phyloP scores from a whole-genome alignment of 2,888 invertebrate genomes.

The Metalampra italica region DNA sequence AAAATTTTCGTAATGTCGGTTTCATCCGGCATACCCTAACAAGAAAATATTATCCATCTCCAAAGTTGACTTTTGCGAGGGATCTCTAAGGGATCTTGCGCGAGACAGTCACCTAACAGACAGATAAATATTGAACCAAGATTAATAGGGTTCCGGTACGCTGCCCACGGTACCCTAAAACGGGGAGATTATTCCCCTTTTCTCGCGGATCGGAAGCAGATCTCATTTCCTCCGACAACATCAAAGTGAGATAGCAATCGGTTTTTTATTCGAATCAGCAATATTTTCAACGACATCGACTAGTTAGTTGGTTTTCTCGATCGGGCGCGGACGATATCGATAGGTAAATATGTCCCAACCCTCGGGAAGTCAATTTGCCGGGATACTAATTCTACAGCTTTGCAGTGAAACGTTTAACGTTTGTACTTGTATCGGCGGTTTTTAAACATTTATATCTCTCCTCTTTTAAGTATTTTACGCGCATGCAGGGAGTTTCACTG shows the following conservation, averaged over 20 bases:
- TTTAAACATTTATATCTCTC: no score
- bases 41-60: not conserved
- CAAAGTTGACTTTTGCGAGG: not conserved
- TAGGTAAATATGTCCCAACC: conserved; percentile 9
- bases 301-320: conserved; percentile 36
- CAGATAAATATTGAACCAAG: conserved; percentile 48
- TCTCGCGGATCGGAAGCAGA: conserved; percentile 73
- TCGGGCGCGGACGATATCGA: not conserved
- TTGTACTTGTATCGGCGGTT: not conserved
- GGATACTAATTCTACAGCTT: conserved; percentile 5
- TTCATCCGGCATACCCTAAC: not conserved
- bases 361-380: conserved; percentile 7
- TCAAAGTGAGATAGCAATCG: conserved; percentile 76
- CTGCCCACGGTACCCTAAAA: conserved; percentile 55
- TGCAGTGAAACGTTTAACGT: not conserved
- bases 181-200: conserved; percentile 71
- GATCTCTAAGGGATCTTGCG: not conserved
- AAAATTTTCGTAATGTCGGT: not conserved
- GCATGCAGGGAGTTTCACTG: no score
- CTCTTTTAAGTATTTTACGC: no score
- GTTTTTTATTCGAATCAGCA: conserved; percentile 74
- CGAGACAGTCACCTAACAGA: conserved; percentile 2
- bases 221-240: conserved; percentile 77
- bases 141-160: conserved; percentile 46
- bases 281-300: conserved; percentile 61